Percentiles rank a stretch among this genome's conserved stretches.
Evolutionary conservation across 2,113 vertebrate genomes (phyloP).

Genomic region (Leptobrachium ailaonicum): DNA sequence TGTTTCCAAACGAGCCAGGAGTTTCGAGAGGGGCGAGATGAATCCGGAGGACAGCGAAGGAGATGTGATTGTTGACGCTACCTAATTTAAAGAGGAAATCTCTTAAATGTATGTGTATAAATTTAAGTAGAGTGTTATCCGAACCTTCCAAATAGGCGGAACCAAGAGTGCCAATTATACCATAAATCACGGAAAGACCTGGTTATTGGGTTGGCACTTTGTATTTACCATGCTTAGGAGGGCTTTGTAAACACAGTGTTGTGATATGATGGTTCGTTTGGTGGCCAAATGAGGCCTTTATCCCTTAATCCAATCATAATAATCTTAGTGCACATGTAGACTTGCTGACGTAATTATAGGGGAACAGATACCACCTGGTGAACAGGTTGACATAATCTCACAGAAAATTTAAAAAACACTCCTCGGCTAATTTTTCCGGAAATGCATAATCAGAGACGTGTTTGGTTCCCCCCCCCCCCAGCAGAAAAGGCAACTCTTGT

Average conservation of each 20-base stretch:
- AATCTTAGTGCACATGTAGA: conserved; percentile 19
- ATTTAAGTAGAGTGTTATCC: conserved; percentile 12
- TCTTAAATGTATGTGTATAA: conserved; percentile 27
- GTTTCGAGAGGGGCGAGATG: neutral
- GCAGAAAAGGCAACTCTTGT: too few species aligned
- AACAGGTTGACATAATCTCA: too few species aligned
- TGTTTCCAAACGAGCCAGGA: conserved; percentile 4
- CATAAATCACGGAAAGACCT: neutral
- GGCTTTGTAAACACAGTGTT: conserved; percentile 10
- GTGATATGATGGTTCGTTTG: conserved; percentile 34
- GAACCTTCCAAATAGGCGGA: conserved; percentile 8
- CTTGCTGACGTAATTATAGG: conserved; percentile 13
- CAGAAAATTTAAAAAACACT: too few species aligned
- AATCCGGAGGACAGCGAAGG: neutral
- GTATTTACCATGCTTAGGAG: neutral
- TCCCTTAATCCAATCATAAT: neutral
- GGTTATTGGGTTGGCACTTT: conserved; percentile 16
- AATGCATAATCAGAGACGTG: too few species aligned
- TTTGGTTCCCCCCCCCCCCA: too few species aligned
- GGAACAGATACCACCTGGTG: neutral
- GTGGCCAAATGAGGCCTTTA: conserved; percentile 19
- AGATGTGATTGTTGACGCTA: conserved; percentile 14
- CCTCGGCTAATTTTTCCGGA: too few species aligned
- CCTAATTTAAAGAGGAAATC: conserved; percentile 42
- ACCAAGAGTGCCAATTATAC: conserved; percentile 28